phyloP scores from a whole-genome alignment of 2,888 invertebrate species.

The Calliphora vomitoria region DNA sequence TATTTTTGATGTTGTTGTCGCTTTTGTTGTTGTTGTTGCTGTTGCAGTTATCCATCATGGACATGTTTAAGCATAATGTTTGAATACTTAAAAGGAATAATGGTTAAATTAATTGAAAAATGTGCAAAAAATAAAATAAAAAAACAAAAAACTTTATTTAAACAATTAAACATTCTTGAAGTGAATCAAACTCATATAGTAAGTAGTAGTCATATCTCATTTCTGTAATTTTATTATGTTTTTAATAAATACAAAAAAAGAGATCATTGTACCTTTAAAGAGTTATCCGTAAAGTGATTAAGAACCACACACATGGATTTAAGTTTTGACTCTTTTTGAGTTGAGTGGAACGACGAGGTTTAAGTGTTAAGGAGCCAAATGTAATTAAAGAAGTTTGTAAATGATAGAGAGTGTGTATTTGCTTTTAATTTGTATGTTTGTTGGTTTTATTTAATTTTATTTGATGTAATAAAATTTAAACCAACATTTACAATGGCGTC shows the following conservation, averaged over 20 bases:
- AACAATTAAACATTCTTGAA: constrained; percentile 12
- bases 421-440: constrained; percentile 19
- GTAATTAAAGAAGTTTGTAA: constrained; percentile 42
- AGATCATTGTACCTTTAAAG: constrained; percentile 33
- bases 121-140: too few relatives aligned
- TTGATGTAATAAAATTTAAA: constrained; percentile 68
- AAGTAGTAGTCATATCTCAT: neutral
- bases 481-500: constrained; percentile 70
- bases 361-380: constrained; percentile 30
- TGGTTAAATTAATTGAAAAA: constrained; percentile 56
- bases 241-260: neutral
- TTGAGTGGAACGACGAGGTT: neutral
- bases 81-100: constrained; percentile 18
- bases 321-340: neutral
- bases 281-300: neutral
- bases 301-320: constrained; percentile 28
- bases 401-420: constrained; percentile 19
- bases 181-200: neutral
- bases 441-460: constrained; percentile 54
- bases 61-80: constrained; percentile 17
- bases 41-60: constrained; percentile 3
- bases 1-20: constrained; percentile 53
- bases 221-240: neutral
- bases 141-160: constrained; percentile 9
- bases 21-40: constrained; percentile 5